Conservation (phyloP, 2,888 invertebrate species). For the Oxytorus armatus region DNA sequence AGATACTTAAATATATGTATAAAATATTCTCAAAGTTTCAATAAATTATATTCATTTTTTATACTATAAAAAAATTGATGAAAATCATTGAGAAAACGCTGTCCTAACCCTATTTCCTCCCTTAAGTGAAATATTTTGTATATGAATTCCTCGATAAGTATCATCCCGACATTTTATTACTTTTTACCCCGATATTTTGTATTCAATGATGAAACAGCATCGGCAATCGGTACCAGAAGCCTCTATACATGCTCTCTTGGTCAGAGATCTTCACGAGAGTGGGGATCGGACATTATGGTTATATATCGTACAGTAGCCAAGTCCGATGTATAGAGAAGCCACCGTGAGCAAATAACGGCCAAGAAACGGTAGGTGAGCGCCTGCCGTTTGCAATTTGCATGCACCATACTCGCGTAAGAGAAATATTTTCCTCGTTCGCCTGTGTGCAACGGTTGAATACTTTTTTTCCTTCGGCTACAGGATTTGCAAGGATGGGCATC, state of each 20-base stretch:
- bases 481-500: conserved; percentile 24
- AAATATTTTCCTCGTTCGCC: conserved; percentile 54
- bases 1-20: too few species aligned
- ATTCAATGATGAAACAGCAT: not conserved
- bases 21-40: too few species aligned
- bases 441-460: conserved; percentile 5
- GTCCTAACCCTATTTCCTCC: too few species aligned
- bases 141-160: too few species aligned
- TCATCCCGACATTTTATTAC: too few species aligned
- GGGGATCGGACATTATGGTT: conserved; percentile 17
- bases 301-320: conserved; percentile 23
- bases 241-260: conserved; percentile 13
- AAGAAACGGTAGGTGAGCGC: conserved; percentile 69
- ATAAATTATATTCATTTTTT: too few species aligned
- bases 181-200: not conserved
- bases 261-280: conserved; percentile 31
- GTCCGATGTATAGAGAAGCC: conserved; percentile 49
- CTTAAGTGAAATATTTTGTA: too few species aligned
- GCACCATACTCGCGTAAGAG: conserved; percentile 39
- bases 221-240: conserved; percentile 34
- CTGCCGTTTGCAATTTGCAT: conserved; percentile 71
- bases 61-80: too few species aligned
- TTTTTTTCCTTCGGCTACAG: not conserved
- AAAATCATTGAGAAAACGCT: too few species aligned
- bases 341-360: conserved; percentile 69